These are phyloP conservation scores for Tragopan temminckii DNA, from an alignment of 2,797 vertebrate species.

Conservation along the genomic window DNA sequence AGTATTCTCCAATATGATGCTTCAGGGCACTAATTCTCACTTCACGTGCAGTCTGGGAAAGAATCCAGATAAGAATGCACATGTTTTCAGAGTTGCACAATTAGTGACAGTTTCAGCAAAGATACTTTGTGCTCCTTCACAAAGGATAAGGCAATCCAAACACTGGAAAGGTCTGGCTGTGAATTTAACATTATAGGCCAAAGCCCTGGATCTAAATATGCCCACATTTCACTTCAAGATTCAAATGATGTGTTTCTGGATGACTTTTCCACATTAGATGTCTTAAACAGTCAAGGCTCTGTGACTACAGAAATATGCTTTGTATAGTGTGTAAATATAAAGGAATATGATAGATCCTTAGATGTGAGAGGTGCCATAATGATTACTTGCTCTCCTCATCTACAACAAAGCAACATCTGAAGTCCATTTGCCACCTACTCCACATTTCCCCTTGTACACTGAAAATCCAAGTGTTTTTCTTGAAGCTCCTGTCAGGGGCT, in stretches of 20 bases:
- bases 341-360: not conserved
- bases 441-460: not conserved
- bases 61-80: not conserved
- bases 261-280: constrained; percentile 44
- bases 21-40: constrained; percentile 1
- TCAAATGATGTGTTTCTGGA: constrained; percentile 66
- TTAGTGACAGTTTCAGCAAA: constrained; percentile 3
- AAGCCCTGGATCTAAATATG: constrained; percentile 22
- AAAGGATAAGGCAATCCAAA: constrained; percentile 41
- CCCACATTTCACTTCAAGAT: constrained; percentile 8
- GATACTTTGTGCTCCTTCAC: not conserved
- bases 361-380: not conserved
- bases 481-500: not conserved
- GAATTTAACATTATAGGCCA: not conserved
- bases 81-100: constrained; percentile 25
- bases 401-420: not conserved
- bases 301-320: constrained; percentile 46
- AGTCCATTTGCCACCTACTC: constrained; percentile 18
- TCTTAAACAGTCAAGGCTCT: constrained; percentile 48
- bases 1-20: not conserved
- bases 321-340: not conserved
- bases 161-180: not conserved
- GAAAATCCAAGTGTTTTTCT: not conserved
- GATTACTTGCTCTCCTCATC: constrained; percentile 31
- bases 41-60: constrained; percentile 19